These are phyloP conservation scores for Paralvinella palmiformis DNA, from an alignment of 1,140 invertebrate genomes.

Conservation along the genomic window DNA sequence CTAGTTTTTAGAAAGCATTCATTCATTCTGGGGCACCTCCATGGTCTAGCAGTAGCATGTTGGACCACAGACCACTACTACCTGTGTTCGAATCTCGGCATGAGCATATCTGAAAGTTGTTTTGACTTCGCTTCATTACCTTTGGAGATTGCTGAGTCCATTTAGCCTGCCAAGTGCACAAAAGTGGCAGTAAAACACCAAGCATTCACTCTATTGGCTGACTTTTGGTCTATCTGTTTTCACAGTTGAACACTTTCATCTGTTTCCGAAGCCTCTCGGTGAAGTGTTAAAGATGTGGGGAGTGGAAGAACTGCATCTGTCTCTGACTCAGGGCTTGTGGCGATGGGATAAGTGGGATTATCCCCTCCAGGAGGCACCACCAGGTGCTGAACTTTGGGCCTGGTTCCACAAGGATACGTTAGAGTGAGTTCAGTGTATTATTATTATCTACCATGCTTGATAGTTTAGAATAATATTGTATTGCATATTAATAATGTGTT, in stretches of 20 bases:
- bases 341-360: slow-evolving; percentile 89
- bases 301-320: slow-evolving; percentile 84
- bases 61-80: too few relatives aligned
- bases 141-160: too few relatives aligned
- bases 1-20: too few relatives aligned
- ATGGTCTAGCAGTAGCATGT: too few relatives aligned
- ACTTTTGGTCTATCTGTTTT: not conserved
- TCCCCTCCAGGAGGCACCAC: slow-evolving; percentile 72
- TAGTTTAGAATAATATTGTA: not conserved
- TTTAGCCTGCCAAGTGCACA: too few relatives aligned
- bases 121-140: too few relatives aligned
- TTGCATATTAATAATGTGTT: too few relatives aligned
- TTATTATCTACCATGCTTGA: not conserved
- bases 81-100: too few relatives aligned
- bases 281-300: slow-evolving; percentile 81
- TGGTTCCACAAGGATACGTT: slow-evolving; percentile 69
- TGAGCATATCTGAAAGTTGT: too few relatives aligned
- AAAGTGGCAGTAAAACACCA: too few relatives aligned
- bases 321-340: slow-evolving; percentile 89
- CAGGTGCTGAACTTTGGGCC: slow-evolving; percentile 86
- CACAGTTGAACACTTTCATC: slow-evolving; percentile 63
- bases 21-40: too few relatives aligned
- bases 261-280: slow-evolving; percentile 83
- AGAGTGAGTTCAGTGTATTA: slow-evolving; percentile 44
- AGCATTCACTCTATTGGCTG: too few relatives aligned